Conservation (phyloP, 37 sponge, comb jelly and placozoan species). For the Chondrilla cf. caribensis region DNA sequence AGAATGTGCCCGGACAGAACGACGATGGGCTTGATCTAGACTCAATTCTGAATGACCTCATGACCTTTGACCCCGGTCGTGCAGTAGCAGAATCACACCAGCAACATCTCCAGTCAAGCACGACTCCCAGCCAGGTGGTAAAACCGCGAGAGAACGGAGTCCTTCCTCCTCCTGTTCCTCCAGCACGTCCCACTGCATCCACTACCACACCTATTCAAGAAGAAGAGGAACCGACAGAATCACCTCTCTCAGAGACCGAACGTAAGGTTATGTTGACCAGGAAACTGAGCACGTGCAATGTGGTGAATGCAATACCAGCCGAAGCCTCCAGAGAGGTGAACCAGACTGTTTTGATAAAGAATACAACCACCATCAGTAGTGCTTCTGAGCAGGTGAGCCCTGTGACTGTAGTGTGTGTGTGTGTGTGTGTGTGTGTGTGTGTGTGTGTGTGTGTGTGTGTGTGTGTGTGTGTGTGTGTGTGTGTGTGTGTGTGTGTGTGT, state of each 20-base stretch:
- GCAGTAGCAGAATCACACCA: conserved; percentile 19
- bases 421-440: background rate
- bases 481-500: conserved; percentile 16
- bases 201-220: background rate
- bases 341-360: background rate
- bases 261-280: background rate
- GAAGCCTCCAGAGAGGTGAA: background rate
- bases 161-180: conserved; percentile 15
- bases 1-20: background rate
- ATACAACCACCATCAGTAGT: background rate
- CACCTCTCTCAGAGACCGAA: background rate
- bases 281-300: background rate
- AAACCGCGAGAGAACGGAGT: background rate
- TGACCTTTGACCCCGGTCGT: conserved; percentile 59
- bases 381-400: background rate
- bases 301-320: background rate
- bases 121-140: too few relatives aligned
- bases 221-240: background rate
- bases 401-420: background rate
- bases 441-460: background rate
- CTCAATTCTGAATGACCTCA: conserved; percentile 63
- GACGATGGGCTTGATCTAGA: conserved; percentile 69
- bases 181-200: background rate
- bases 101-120: background rate
- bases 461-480: conserved; percentile 30